Evolutionary conservation across 2,888 invertebrate species (phyloP).

Genomic region (Tetragonisca angustula): DNA sequence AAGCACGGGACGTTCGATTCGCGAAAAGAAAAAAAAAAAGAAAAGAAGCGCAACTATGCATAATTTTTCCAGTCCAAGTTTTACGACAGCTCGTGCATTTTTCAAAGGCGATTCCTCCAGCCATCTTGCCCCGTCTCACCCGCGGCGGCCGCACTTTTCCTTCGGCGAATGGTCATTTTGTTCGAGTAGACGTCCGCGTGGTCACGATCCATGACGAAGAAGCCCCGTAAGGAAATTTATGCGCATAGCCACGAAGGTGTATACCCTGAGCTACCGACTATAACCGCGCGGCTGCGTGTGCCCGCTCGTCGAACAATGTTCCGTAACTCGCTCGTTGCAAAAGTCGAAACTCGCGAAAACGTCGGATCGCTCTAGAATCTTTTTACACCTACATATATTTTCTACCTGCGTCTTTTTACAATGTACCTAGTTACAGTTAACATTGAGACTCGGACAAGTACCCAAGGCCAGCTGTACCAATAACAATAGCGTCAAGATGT

Average conservation of each 20-base stretch:
- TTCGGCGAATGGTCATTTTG: slow-evolving; percentile 58
- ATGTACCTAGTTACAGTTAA: background rate
- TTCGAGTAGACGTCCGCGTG: slow-evolving; percentile 61
- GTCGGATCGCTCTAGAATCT: background rate
- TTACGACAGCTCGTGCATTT: slow-evolving; percentile 53
- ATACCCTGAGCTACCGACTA: slow-evolving; percentile 49
- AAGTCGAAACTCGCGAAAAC: slow-evolving; percentile 30
- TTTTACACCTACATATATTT: background rate
- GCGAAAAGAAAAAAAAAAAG: no score
- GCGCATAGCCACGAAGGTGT: slow-evolving; percentile 47
- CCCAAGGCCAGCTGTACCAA: background rate
- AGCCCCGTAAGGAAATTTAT: slow-evolving; percentile 71
- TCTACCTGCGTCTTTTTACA: no score
- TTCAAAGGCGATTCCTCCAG: slow-evolving; percentile 32
- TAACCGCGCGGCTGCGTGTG: slow-evolving; percentile 24
- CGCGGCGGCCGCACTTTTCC: slow-evolving; percentile 34
- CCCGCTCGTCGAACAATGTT: slow-evolving; percentile 31
- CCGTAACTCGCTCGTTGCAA: slow-evolving; percentile 40
- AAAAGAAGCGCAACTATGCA: background rate
- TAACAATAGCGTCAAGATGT: background rate
- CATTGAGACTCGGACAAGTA: background rate
- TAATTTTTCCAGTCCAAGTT: slow-evolving; percentile 52
- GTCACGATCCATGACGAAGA: slow-evolving; percentile 66
- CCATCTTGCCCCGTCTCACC: slow-evolving; percentile 1
- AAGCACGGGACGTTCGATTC: slow-evolving; percentile 30